Evolutionary conservation across 2,113 vertebrate species (phyloP).

Genomic region (Odobenus rosmarus): DNA sequence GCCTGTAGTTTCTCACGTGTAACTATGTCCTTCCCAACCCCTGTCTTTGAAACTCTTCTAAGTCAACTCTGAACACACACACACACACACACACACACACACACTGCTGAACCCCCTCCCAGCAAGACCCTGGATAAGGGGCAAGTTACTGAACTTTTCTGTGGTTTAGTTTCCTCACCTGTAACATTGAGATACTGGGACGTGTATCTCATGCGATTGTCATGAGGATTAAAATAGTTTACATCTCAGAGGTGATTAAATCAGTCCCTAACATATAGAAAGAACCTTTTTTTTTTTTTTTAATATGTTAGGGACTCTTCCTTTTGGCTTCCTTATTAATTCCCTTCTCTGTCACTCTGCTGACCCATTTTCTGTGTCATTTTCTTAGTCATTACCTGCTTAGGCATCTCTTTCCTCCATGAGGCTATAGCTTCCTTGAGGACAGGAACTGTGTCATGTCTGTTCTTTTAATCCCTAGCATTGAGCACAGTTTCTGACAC

Average conservation of each 20-base stretch:
- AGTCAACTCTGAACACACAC: not conserved
- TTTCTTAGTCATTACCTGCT: not conserved
- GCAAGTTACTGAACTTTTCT: not conserved
- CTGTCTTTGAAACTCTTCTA: not conserved
- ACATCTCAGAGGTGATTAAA: not conserved
- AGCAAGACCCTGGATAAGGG: not conserved
- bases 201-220: not conserved
- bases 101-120: not conserved
- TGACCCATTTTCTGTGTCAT: not conserved
- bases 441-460: not conserved
- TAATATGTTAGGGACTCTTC: not conserved
- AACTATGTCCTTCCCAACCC: not conserved
- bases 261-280: not conserved
- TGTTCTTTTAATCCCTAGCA: not conserved
- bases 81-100: not conserved
- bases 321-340: not conserved
- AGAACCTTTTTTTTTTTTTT: not conserved
- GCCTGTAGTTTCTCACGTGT: not conserved
- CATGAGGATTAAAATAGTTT: not conserved
- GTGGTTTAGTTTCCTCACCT: not conserved
- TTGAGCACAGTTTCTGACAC: not conserved
- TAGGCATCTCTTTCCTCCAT: not conserved
- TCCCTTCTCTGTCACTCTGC: not conserved
- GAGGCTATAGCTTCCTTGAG: not conserved
- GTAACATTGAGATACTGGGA: not conserved